These are phyloP conservation scores for Melolontha melolontha DNA, from an alignment of 2,888 invertebrate species.

Conservation along the genomic window DNA sequence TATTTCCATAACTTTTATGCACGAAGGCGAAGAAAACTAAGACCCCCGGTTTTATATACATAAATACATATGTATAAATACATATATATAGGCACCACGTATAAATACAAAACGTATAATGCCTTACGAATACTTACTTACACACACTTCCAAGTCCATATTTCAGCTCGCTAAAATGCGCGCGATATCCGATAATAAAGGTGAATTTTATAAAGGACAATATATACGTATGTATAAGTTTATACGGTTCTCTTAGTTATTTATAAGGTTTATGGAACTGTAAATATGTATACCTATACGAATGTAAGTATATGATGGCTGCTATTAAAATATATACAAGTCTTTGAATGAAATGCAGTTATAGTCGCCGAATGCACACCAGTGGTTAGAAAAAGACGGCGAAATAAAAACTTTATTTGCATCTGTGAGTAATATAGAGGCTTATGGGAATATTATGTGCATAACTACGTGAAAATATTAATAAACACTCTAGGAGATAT, in stretches of 20 bases:
- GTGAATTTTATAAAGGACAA: constrained; percentile 52
- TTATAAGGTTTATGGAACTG: no score
- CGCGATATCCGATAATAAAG: constrained; percentile 47
- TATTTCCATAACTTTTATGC: constrained; percentile 54
- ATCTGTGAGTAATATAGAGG: neutral
- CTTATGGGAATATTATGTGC: no score
- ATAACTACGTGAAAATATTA: no score
- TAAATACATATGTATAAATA: constrained; percentile 36
- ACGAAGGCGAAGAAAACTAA: constrained; percentile 48
- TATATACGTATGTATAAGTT: constrained; percentile 42
- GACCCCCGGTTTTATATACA: constrained; percentile 28
- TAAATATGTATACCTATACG: constrained; percentile 40
- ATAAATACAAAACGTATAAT: no score
- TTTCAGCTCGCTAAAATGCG: constrained; percentile 45
- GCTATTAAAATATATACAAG: constrained; percentile 48
- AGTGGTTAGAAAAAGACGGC: neutral
- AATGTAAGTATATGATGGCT: constrained; percentile 49
- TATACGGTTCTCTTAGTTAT: no score
- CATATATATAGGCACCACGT: neutral
- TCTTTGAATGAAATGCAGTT: neutral
- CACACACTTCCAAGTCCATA: neutral
- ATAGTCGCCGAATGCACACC: neutral
- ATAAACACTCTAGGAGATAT: no score
- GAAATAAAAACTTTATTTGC: constrained; percentile 2
- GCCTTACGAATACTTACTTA: no score